Evolutionary conservation across 1,140 invertebrate species (phyloP).

Genomic region (Octopus bimaculoides): DNA sequence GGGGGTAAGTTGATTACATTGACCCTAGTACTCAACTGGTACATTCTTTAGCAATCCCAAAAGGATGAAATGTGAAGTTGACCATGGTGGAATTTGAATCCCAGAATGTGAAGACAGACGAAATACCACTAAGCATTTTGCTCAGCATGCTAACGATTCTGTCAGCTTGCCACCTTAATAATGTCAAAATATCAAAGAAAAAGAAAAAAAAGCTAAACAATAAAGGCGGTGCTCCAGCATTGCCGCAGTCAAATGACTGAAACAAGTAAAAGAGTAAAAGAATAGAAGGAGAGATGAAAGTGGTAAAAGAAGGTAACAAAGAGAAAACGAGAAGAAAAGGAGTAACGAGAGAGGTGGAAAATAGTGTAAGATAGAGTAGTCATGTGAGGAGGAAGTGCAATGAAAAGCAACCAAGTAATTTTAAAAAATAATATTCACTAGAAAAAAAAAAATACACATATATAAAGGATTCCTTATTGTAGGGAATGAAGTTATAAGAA

Average conservation of each 20-base stretch:
- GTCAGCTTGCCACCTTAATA: background rate
- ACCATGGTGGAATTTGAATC: too few relatives aligned
- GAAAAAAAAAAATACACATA: background rate
- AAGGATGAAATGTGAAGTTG: too few relatives aligned
- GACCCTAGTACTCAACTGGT: too few relatives aligned
- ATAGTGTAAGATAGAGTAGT: background rate
- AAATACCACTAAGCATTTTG: too few relatives aligned
- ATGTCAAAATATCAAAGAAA: background rate
- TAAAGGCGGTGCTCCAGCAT: too few relatives aligned
- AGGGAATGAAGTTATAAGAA: too few relatives aligned
- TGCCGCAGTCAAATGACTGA: too few relatives aligned
- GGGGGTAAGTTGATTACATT: too few relatives aligned
- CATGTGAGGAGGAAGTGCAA: background rate
- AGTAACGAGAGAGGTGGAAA: background rate
- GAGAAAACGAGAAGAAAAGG: background rate
- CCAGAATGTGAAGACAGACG: too few relatives aligned
- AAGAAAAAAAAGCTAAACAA: background rate
- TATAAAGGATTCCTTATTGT: too few relatives aligned
- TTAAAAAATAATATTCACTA: background rate
- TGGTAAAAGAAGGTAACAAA: background rate
- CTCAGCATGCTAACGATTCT: too few relatives aligned
- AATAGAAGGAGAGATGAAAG: conserved; percentile 1
- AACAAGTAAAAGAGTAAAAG: background rate
- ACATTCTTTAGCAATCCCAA: too few relatives aligned
- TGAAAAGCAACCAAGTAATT: background rate